A percentile compares a stretch with the other conserved stretches of the same genome.
Conservation (phyloP, 2,113 vertebrate species). For the Paraplagusia blochii region DNA sequence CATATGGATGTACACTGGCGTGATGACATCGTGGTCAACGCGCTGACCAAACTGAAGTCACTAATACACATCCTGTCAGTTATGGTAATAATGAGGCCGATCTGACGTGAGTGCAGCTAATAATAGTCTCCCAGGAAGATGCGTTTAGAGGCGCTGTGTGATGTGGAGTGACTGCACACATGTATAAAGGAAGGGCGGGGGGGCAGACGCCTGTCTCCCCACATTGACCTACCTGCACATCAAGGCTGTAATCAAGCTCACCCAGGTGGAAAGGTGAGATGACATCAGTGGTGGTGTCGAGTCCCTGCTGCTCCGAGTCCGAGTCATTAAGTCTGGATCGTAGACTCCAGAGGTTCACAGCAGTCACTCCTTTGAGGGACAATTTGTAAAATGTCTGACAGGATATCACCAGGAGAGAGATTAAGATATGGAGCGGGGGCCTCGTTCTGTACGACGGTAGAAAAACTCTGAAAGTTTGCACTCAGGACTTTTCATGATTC, state of each 20-base stretch:
- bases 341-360: too few relatives aligned
- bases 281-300: slow-evolving; percentile 7
- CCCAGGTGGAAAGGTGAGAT: slow-evolving; percentile 65
- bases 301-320: too few relatives aligned
- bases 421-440: too few relatives aligned
- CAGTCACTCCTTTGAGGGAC: too few relatives aligned
- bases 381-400: too few relatives aligned
- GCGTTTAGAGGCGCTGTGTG: slow-evolving; percentile 49
- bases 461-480: too few relatives aligned
- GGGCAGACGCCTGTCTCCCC: slow-evolving; percentile 65
- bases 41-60: slow-evolving; percentile 49
- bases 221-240: slow-evolving; percentile 66
- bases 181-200: slow-evolving; percentile 49
- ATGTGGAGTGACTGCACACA: slow-evolving; percentile 57
- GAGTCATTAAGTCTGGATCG: too few relatives aligned
- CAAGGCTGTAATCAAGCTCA: slow-evolving; percentile 52
- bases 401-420: too few relatives aligned
- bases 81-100: slow-evolving; percentile 57
- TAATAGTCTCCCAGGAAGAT: slow-evolving; percentile 62
- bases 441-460: too few relatives aligned
- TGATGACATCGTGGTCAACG: slow-evolving; percentile 55
- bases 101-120: slow-evolving; percentile 66
- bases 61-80: slow-evolving; percentile 72
- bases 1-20: slow-evolving; percentile 36
- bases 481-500: too few relatives aligned